Evolutionary conservation across 1,140 invertebrate genomes (phyloP).

Genomic region (Heterodera schachtii): DNA sequence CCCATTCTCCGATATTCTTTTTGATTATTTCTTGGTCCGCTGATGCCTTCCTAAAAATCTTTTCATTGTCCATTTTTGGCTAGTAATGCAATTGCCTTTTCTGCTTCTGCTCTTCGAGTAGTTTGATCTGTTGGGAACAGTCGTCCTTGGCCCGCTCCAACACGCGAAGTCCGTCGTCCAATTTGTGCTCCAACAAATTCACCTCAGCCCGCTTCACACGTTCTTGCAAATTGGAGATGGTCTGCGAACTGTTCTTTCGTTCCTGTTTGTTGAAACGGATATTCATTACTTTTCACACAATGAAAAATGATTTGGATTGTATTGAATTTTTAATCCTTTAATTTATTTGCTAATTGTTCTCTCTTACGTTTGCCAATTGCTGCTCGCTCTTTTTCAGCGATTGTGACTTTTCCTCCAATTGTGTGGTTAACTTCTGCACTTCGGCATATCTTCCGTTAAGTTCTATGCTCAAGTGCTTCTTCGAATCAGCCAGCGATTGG

Average conservation of each 20-base stretch:
- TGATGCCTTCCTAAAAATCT: neutral
- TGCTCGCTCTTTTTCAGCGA: conserved; percentile 47
- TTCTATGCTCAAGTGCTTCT: conserved; percentile 44
- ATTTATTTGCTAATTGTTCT: conserved; percentile 21
- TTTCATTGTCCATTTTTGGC: neutral
- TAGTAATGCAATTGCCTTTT: conserved; percentile 22
- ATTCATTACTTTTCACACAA: no score
- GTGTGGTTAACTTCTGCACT: conserved; percentile 44
- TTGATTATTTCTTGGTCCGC: conserved; percentile 37
- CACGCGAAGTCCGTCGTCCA: conserved; percentile 49
- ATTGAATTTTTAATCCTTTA: neutral
- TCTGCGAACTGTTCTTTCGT: conserved; percentile 39
- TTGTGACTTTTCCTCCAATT: conserved; percentile 50
- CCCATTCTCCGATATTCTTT: conserved; percentile 51
- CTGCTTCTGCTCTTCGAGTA: conserved; percentile 37
- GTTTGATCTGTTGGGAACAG: conserved; percentile 44
- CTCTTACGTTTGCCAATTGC: conserved; percentile 52
- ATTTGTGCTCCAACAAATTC: conserved; percentile 43
- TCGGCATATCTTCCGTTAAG: conserved; percentile 36
- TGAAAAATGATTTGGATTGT: no score
- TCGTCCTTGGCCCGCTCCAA: conserved; percentile 51
- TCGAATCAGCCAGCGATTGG: conserved; percentile 49
- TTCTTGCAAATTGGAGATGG: conserved; percentile 35
- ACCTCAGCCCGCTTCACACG: conserved; percentile 48
- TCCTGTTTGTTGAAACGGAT: conserved; percentile 24